Base-by-base conservation (phyloP, 2,113 vertebrate species). In the Chionomys nivalis region DNA sequence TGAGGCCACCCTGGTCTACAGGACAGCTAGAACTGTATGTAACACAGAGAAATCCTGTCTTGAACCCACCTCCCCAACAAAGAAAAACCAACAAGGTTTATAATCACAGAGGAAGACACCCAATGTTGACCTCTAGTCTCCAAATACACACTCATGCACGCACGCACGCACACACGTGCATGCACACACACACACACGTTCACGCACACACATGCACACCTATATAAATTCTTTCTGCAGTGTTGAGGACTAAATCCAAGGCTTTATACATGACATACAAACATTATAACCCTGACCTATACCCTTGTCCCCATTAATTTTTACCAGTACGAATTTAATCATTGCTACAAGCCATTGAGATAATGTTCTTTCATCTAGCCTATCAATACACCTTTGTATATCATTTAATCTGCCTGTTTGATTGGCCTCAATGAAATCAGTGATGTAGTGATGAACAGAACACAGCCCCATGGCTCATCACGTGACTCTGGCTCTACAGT, bases 401-500 rank as follows among this genome's bases (percentile, higher is more conserved):
- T 93, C 87, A 91, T 95, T 94, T 94, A 93, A 89, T 94, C 76
- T 95, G 85, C n/a, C 73, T 47, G 42, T 85, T 55, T 91, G 19
- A 70, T 26, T 93, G 90, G 91, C 91, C 75, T 97, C 90, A 70
- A 31, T n/a, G 75, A 76, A 93, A 85, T 93, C 73, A 90, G 44
- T 78, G 68, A 96, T 33, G 39, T 33, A 88, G 94, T 85, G 87
- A 31, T 66, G 23, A 95, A 83, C 8, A 92, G 87, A 75, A 76
- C 33, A 94, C 3, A 73, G 63, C 0, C 73, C 72, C 23, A 11
- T 58, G 72, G 93, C 66, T 90, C 33, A 95, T 42, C 19, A 83
- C 17, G 70, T 78, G 44, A 88, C 49, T 76, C 44, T 96, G 63
- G 31, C 23, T 92, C 44, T 94, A 76, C 17, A 63, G 65, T 16